A percentile compares a stretch with the other conserved stretches of the same genome.
Evolutionary conservation across 2,797 vertebrate species (phyloP).

Genomic region (Rhodeus uyekii): DNA sequence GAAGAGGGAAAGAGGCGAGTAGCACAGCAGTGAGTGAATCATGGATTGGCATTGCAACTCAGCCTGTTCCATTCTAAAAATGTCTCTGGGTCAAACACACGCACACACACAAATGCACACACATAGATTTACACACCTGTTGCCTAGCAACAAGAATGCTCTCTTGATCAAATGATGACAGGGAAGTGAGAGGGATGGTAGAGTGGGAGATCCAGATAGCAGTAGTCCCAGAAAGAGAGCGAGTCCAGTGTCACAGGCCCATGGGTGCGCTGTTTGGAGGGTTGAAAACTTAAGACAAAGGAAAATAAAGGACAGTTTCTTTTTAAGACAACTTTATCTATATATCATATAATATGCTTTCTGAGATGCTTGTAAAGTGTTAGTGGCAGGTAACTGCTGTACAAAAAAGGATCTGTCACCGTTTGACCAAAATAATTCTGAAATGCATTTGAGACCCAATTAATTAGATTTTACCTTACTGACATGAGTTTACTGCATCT

Average conservation of each 20-base stretch:
- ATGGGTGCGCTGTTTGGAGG: neutral
- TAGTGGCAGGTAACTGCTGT: neutral
- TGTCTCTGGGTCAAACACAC: slow-evolving; percentile 59
- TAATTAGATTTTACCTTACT: neutral
- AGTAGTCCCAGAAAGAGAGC: slow-evolving; percentile 45
- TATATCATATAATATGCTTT: neutral
- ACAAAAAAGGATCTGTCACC: neutral
- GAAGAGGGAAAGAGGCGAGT: slow-evolving; percentile 17
- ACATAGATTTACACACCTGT: slow-evolving; percentile 68
- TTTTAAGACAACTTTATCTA: neutral
- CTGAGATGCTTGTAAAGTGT: neutral
- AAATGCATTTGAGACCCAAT: neutral
- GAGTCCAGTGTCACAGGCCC: slow-evolving; percentile 24
- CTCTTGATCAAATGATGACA: slow-evolving; percentile 57
- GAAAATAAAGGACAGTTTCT: neutral
- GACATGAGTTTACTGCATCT: neutral
- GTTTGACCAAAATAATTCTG: neutral
- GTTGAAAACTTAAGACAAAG: neutral
- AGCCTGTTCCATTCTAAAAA: slow-evolving; percentile 57
- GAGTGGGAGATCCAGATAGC: slow-evolving; percentile 30
- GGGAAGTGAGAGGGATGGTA: slow-evolving; percentile 43
- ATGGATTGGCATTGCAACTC: slow-evolving; percentile 47
- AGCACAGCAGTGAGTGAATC: slow-evolving; percentile 44
- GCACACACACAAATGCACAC: slow-evolving; percentile 41
- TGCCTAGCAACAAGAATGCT: slow-evolving; percentile 77